These are phyloP conservation scores for Cyrtorhinus lividipennis DNA, from an alignment of 1,140 invertebrate genomes.

Conservation along the genomic window DNA sequence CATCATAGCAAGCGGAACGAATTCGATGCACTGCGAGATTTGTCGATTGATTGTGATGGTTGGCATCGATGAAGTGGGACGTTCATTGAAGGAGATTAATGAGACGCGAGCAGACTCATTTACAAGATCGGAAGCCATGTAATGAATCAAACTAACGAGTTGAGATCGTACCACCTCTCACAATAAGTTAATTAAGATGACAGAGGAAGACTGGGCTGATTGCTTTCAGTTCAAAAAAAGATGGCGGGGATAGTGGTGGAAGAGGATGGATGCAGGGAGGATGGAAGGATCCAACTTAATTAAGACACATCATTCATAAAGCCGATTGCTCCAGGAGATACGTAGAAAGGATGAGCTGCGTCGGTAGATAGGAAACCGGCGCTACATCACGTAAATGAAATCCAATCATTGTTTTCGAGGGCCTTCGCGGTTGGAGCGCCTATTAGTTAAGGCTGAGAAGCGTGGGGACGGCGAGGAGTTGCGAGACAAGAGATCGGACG, in stretches of 20 bases:
- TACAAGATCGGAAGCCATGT: slow-evolving; percentile 4
- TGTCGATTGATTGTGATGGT: too few species aligned
- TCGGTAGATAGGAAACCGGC: not conserved
- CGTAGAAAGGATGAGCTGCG: not conserved
- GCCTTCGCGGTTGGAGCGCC: too few species aligned
- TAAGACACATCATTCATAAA: slow-evolving; percentile 7
- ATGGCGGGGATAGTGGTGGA: not conserved
- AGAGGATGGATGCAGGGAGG: not conserved
- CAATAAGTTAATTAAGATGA: slow-evolving; percentile 10
- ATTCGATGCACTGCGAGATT: too few species aligned
- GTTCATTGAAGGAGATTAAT: not conserved
- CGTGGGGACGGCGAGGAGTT: too few species aligned
- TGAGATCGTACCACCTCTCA: not conserved
- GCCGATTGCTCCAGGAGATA: not conserved
- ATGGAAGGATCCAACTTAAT: not conserved
- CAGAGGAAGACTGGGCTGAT: slow-evolving; percentile 1
- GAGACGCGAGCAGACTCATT: not conserved
- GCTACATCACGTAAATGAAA: not conserved
- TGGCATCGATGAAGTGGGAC: not conserved
- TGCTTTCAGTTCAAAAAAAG: not conserved
- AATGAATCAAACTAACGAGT: slow-evolving; percentile 10
- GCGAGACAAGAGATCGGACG: too few species aligned
- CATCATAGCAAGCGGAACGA: too few species aligned
- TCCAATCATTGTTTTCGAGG: not conserved
- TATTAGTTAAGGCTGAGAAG: too few species aligned